These are phyloP conservation scores for Vespertilio murinus DNA, from an alignment of 2,797 vertebrate species.

Conservation along the genomic window DNA sequence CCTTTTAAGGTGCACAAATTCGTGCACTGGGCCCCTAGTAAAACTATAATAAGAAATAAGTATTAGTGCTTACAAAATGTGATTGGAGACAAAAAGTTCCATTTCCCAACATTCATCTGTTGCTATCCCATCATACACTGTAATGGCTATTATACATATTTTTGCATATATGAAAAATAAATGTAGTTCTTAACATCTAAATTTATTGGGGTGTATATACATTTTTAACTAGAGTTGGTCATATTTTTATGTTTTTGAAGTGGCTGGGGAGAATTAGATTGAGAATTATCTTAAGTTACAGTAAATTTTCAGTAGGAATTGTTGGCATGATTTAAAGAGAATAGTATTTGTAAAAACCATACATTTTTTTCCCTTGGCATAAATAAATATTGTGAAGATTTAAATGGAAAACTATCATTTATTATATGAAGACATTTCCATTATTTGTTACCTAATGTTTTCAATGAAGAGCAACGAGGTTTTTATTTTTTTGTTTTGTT, in stretches of 20 bases:
- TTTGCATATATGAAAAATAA: constrained; percentile 22
- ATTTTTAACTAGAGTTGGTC: constrained; percentile 12
- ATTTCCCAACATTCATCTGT: background rate
- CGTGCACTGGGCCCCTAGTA: background rate
- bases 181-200: constrained; percentile 8
- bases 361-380: background rate
- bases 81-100: background rate
- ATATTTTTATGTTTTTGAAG: constrained; percentile 42
- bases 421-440: background rate
- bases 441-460: background rate
- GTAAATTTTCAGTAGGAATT: constrained; percentile 38
- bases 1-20: too few relatives aligned
- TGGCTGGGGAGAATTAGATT: background rate
- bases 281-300: background rate
- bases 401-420: background rate
- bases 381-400: constrained; percentile 14
- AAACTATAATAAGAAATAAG: background rate
- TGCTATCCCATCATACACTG: background rate
- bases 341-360: constrained; percentile 29
- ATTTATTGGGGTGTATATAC: background rate
- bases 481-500: background rate
- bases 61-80: background rate
- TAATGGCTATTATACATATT: background rate
- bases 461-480: background rate
- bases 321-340: constrained; percentile 23